A percentile compares a stretch with the other conserved stretches of the same genome.
Evolutionary conservation across 2,797 vertebrate genomes (phyloP).

Genomic region (Urosaurus nigricauda): DNA sequence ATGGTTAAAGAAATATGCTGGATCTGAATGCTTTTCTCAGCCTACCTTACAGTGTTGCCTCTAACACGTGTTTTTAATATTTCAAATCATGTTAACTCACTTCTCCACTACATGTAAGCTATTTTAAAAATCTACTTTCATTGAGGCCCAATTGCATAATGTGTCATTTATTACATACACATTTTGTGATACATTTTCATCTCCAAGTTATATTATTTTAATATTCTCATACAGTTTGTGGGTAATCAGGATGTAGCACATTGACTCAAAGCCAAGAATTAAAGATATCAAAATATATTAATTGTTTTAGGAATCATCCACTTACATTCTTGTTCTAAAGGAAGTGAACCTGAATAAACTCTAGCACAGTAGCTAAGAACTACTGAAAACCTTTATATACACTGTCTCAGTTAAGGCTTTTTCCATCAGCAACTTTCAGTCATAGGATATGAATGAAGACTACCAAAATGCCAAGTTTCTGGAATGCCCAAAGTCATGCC

Average conservation of each 20-base stretch:
- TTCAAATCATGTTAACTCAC: background rate
- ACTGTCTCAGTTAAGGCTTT: slow-evolving; percentile 13
- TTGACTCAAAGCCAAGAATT: background rate
- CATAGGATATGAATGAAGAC: slow-evolving; percentile 31
- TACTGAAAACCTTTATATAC: background rate
- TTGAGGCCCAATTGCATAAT: background rate
- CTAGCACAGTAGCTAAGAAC: background rate
- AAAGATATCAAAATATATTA: background rate
- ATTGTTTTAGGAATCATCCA: background rate
- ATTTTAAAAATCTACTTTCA: background rate
- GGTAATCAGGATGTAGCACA: background rate
- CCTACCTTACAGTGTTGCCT: background rate
- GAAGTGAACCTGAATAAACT: background rate
- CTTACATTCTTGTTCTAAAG: slow-evolving; percentile 1
- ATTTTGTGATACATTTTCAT: background rate
- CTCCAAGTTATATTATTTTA: background rate
- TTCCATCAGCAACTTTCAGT: slow-evolving; percentile 21
- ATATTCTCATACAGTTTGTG: background rate
- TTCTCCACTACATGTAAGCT: background rate
- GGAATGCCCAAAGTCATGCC: slow-evolving; percentile 4
- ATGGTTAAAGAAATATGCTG: background rate
- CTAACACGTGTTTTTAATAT: too few species aligned
- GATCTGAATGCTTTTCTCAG: background rate
- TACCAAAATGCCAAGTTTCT: slow-evolving; percentile 8
- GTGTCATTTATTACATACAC: background rate